A percentile compares a stretch with the other conserved stretches of the same genome.
Evolutionary conservation across 2,797 vertebrate genomes (phyloP).

Genomic region (Pantherophis vulpinus): DNA sequence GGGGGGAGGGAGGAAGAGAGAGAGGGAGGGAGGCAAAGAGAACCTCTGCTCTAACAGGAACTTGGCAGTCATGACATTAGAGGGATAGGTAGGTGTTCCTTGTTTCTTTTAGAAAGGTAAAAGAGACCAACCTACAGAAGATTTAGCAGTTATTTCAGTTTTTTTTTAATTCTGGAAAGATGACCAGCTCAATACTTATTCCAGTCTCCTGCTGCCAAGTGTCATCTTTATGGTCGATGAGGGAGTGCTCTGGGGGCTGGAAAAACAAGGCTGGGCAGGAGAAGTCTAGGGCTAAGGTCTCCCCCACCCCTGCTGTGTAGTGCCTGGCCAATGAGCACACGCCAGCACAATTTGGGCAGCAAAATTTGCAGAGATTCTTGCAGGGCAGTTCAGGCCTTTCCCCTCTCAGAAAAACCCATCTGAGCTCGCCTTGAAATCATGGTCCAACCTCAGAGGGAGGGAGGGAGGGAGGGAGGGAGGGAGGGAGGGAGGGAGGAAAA

Average conservation of each 20-base stretch:
- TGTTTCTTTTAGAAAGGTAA: background rate
- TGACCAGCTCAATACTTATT: background rate
- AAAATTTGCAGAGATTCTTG: background rate
- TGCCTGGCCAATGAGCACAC: too few relatives aligned
- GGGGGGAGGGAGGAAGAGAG: too few relatives aligned
- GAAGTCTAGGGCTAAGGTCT: background rate
- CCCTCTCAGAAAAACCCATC: background rate
- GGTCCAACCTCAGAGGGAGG: background rate
- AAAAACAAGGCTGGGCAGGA: background rate
- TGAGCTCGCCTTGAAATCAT: background rate
- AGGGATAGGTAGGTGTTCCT: background rate
- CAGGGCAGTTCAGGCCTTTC: background rate
- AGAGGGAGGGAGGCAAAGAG: too few relatives aligned
- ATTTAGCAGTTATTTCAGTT: background rate
- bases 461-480: accelerated
- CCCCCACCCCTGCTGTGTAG: background rate
- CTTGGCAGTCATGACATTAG: background rate
- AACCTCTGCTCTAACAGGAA: background rate
- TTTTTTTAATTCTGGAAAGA: background rate
- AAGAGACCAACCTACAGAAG: background rate
- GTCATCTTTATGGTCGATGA: background rate
- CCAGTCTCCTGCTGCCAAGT: background rate
- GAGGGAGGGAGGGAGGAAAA: too few relatives aligned
- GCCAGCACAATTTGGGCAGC: background rate
- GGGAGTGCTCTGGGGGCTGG: background rate